Evolutionary conservation across 2,113 vertebrate genomes (phyloP), one percentile per base, ranked within the genome.

Genomic region (Falcunculus frontatus): DNA sequence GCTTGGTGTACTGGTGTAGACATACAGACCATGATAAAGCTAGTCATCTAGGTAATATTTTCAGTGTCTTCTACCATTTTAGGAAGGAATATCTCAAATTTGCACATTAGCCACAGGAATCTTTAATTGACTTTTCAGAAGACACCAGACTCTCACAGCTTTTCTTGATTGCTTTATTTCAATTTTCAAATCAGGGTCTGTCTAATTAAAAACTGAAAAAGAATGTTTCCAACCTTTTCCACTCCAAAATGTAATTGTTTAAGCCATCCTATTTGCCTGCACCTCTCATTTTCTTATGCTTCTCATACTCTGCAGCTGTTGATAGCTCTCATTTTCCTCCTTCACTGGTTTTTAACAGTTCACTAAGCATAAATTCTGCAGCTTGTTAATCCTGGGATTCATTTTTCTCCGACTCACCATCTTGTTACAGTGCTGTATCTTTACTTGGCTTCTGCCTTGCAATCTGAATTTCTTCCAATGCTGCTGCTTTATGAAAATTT

Each of bases 341-440:
- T 92, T 93, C 56, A 59, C 64, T 77, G 76, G 33, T 56, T 95
- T 95, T 90, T 84, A 96, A 90, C 79, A 88, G 63, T 86, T 92
- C 92, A 91, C 79, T 47, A 95, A 91, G 63, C 68, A 86, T 77
- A 90, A 88, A 76, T 89, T 75, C 88, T 72, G 37, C 42, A 86
- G 32, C 79, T 92, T 93, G 79, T 80, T 96, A 94, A 94, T 91
- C 84, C 72, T 74, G 47, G 74, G 87, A 95, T 84, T 84, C 73
- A 89, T 82, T 80, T 93, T 82, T 84, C 56, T 94, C 39, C 80
- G 90, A 92, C 33, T 86, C 23, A 53, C 57, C 59, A 44, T 76
- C 88, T 79, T 73, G 56, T 65, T 87, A 84, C 41, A 84, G 62
- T 35, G 29, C 19, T 83, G 1, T 69, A 84, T 80, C 57, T 91